Evolutionary conservation across 2,113 vertebrate genomes (phyloP), one percentile per base, ranked within the genome.

Genomic region (Pelusios castaneus): DNA sequence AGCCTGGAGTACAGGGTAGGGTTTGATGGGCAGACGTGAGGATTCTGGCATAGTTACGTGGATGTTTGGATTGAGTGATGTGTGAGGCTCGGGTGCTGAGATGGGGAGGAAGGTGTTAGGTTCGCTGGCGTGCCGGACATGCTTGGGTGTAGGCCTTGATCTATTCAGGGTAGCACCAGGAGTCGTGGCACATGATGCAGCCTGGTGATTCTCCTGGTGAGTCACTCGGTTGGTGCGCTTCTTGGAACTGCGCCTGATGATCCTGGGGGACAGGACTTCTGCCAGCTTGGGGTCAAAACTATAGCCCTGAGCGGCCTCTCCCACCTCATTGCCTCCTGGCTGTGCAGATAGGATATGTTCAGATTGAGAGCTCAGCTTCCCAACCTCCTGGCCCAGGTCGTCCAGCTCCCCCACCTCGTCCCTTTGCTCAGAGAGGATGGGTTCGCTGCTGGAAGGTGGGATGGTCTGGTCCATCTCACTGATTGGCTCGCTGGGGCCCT

Each of bases 361-460:
- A 1, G 98, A 98, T 51, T 97, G 97, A 4, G 98, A 98, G 51
- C 91, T 95, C 82, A 88, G 89, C 76, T 97, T 97, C 45, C 97
- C 95, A 58, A 83, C 89, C 43, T 93, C 82, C 24, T 96, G 94
- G 67, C 60, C 85, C 14, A 96, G 89, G 16, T 92, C 96, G 70
- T 97, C 98, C 9, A 97, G 82, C 70, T 98, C 98, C 95, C 98
- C 98, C 1, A 96, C 91, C 2, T 95, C 97, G 4, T 97, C 98
- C 43, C 98, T 97, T 79, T 98, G 98, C 73, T 99, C 98, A 0
- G 98, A 99, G 55, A 99, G 98, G 96, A 99, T 99, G 84, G 99
- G 99, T 88, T 99, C 99, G 2, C 99, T 99, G 98, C 98, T 99
- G 92, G 99, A 99, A 0, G 99, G 99, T 8, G 98, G 98, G 88